Conservation (phyloP, 2,888 invertebrate genomes). For the Orthonychiurus folsomi region DNA sequence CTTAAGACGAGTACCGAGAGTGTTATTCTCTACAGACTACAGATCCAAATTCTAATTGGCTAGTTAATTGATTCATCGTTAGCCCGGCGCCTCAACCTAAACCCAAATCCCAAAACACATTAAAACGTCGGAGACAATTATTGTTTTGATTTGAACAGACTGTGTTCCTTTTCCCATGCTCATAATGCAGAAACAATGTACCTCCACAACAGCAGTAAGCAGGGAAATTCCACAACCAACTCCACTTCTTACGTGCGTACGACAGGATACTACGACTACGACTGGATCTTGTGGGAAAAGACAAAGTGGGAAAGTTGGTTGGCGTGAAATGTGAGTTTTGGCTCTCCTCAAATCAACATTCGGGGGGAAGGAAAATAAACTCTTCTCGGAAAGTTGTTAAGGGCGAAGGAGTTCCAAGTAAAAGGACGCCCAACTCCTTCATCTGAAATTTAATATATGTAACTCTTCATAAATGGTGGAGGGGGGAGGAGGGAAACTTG, state of each 20-base stretch:
- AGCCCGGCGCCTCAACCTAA: neutral
- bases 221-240: neutral
- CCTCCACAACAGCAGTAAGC: neutral
- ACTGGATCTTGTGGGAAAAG: constrained; percentile 1
- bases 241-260: too few species aligned
- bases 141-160: neutral
- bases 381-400: too few species aligned
- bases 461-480: neutral
- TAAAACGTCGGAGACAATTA: neutral
- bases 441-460: neutral
- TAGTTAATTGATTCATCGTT: neutral
- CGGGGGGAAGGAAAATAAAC: neutral
- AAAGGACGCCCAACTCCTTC: neutral
- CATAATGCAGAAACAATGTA: neutral
- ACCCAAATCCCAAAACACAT: neutral
- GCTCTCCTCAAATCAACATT: constrained; percentile 1
- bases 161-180: neutral
- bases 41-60: neutral
- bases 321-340: constrained; percentile 1
- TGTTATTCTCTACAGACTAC: too few species aligned
- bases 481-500: neutral
- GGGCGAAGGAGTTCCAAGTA: neutral
- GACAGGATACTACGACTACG: too few species aligned
- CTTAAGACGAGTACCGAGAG: too few species aligned
- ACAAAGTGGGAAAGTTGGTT: neutral